phyloP scores from a whole-genome alignment of 2,888 invertebrate genomes.

The Bellardia bayeri region DNA sequence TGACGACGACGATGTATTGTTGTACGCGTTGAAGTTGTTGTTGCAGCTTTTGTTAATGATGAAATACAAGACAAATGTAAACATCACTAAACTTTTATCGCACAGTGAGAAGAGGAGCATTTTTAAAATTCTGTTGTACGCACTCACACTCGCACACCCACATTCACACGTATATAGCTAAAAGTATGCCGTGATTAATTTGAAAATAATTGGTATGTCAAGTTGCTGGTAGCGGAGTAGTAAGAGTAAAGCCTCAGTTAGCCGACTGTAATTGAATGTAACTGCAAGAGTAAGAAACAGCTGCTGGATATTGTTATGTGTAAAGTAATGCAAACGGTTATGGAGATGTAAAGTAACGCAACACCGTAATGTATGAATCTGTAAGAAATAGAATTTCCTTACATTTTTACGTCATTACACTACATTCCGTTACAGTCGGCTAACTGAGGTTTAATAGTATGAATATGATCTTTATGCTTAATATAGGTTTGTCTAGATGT shows the following conservation, averaged over 20 bases:
- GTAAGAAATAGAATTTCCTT: too few species aligned
- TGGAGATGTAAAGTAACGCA: too few species aligned
- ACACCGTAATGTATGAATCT: too few species aligned
- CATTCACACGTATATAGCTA: conserved; percentile 15
- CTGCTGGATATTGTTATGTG: too few species aligned
- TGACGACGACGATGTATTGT: not conserved
- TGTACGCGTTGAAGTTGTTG: not conserved
- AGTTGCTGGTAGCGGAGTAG: conserved; percentile 4
- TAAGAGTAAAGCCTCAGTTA: too few species aligned
- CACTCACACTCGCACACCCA: not conserved
- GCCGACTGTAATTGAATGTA: too few species aligned
- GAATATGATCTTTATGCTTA: not conserved
- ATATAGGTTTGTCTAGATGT: not conserved
- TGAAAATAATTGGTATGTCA: conserved; percentile 66
- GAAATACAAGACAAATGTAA: conserved; percentile 38
- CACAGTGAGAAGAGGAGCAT: not conserved
- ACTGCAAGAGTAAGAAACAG: too few species aligned
- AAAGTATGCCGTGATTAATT: conserved; percentile 67
- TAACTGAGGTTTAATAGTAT: too few species aligned
- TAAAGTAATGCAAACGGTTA: too few species aligned
- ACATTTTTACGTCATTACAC: too few species aligned
- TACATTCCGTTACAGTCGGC: too few species aligned
- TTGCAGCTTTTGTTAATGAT: conserved; percentile 17
- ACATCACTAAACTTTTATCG: conserved; percentile 37
- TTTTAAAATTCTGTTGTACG: conserved; percentile 20